A percentile compares a stretch with the other conserved stretches of the same genome.
These are phyloP conservation scores for Zelleria hepariella DNA, from an alignment of 2,888 invertebrate genomes.

Conservation along the genomic window DNA sequence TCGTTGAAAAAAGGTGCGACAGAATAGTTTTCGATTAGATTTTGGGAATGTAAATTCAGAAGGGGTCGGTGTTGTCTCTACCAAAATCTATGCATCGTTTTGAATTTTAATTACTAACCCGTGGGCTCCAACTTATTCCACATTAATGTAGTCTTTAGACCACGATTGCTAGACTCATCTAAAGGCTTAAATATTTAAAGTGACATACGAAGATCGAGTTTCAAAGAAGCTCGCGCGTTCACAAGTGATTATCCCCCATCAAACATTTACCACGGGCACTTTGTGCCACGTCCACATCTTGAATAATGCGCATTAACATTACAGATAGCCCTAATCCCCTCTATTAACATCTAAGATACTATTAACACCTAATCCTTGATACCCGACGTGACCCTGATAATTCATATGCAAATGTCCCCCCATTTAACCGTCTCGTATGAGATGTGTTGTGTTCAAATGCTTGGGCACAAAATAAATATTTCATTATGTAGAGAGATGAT, in stretches of 20 bases:
- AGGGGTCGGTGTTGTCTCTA: too few species aligned
- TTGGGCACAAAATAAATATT: background rate
- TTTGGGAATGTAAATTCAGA: too few species aligned
- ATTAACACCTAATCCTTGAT: slow-evolving; percentile 58
- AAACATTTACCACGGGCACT: slow-evolving; percentile 37
- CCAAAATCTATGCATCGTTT: too few species aligned
- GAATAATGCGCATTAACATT: slow-evolving; percentile 48
- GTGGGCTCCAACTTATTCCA: too few species aligned
- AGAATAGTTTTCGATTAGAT: too few species aligned
- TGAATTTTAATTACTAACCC: too few species aligned
- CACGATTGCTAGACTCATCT: too few species aligned
- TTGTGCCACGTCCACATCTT: slow-evolving; percentile 39
- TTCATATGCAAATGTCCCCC: slow-evolving; percentile 61
- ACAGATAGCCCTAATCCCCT: slow-evolving; percentile 51
- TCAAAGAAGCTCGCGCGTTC: background rate
- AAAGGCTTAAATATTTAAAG: too few species aligned
- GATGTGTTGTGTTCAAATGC: background rate
- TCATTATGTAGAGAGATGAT: too few species aligned
- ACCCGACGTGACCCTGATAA: slow-evolving; percentile 40
- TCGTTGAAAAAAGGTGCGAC: too few species aligned
- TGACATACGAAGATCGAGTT: too few species aligned
- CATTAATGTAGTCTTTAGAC: too few species aligned
- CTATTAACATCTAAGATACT: slow-evolving; percentile 54
- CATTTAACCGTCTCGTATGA: slow-evolving; percentile 22
- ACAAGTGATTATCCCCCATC: slow-evolving; percentile 18